Evolutionary conservation across 2,888 invertebrate species (phyloP).

Genomic region (Amblyteles armatorius): DNA sequence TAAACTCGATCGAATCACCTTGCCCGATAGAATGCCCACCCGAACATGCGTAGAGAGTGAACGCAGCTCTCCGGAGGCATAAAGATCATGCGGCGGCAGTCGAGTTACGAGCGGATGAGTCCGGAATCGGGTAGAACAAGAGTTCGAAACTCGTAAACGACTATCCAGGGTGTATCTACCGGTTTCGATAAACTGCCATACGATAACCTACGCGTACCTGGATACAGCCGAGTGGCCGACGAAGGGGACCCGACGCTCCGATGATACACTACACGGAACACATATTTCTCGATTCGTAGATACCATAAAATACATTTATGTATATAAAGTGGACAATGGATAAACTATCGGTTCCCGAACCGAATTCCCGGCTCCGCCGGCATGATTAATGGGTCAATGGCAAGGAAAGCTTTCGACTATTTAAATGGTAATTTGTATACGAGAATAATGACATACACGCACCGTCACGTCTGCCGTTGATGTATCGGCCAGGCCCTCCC

Average conservation of each 20-base stretch:
- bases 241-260: slow-evolving; percentile 38
- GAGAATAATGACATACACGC: slow-evolving; percentile 60
- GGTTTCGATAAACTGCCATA: slow-evolving; percentile 59
- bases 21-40: slow-evolving; percentile 46
- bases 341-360: slow-evolving; percentile 26
- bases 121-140: slow-evolving; percentile 67
- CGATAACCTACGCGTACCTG: slow-evolving; percentile 21
- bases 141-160: slow-evolving; percentile 67
- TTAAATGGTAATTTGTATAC: slow-evolving; percentile 61
- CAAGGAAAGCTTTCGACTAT: slow-evolving; percentile 64
- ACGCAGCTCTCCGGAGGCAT: slow-evolving; percentile 48
- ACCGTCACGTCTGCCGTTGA: slow-evolving; percentile 60
- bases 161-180: slow-evolving; percentile 63
- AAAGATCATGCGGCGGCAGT: slow-evolving; percentile 62
- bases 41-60: slow-evolving; percentile 28
- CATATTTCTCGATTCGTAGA: slow-evolving; percentile 44
- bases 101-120: slow-evolving; percentile 68
- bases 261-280: slow-evolving; percentile 18
- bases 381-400: slow-evolving; percentile 55
- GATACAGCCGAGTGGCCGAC: slow-evolving; percentile 24
- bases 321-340: slow-evolving; percentile 27
- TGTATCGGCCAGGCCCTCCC: slow-evolving; percentile 55
- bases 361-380: background rate
- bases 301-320: slow-evolving; percentile 20
- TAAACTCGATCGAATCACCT: slow-evolving; percentile 73